Evolutionary conservation across 2,888 invertebrate genomes (phyloP), one percentile per base, ranked within the genome.

Genomic region (Drosophila quinaria): DNA sequence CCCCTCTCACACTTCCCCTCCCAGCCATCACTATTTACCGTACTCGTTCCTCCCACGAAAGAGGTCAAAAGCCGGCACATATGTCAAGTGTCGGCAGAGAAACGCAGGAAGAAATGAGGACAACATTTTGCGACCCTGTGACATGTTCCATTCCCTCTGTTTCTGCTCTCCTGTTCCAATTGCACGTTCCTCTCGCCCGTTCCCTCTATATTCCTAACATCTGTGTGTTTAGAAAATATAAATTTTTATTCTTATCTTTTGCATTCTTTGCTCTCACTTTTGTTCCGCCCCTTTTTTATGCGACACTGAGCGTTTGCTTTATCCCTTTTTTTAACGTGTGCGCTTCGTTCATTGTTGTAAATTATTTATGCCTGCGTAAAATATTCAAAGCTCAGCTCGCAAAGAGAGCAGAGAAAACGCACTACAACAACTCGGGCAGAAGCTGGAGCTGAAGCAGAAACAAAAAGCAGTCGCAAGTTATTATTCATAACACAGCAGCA

Each of bases 401-500:
- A 78, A 65, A 80, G 52, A 64, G 62, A 52, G 60, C 58, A 42
- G 56, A 46, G 64, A 62, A 51, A 72, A 73, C 70, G 76, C 72
- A 81, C 78, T 76, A 79, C 69, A 71, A 55, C 67, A 58, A 59
- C 37, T 10, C 10, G 10, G 46, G 25, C 17, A n/a, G 29, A 41
- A 29, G 55, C 58, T 58, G 22, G 60, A 62, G 47, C 47, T 51
- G 47, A 44, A 64, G 67, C 51, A 52, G 63, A 61, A 71, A 70
- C 59, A 69, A 74, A 84, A 78, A 80, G 67, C 69, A 80, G 84
- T 82, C 80, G 46, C 80, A 81, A 88, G 92, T 91, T 91, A 91
- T 91, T 91, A 91, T 92, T 91, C 92, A 92, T 91, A 91, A 91
- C 90, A 83, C 89, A 90, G 83, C 81, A 87, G 89, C 87, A 87